Base-by-base conservation (phyloP, 2,888 invertebrate genomes). In the Tiliacea citrago region DNA sequence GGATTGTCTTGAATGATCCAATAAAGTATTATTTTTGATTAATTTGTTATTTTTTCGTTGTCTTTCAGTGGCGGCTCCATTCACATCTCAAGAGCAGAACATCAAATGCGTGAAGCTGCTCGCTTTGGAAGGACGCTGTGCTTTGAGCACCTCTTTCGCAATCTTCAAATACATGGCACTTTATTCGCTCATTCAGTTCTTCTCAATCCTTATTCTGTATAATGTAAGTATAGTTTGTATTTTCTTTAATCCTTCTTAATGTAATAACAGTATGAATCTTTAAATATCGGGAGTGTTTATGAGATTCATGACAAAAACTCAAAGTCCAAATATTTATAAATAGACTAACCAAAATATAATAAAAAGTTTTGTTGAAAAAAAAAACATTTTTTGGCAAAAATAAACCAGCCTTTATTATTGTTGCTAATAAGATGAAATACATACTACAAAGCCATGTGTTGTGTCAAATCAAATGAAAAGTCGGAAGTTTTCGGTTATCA, bases 111-210 rank as follows among this genome's bases (percentile, higher is more conserved):
- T 99, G 69, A 98, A 98, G 51, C 97, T 97, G 81, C 97, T 98
- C 10, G 98, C 98, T 82, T 96, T 98, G 80, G 98, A 99, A 95
- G 99, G 99, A 16, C 97, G 99, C 10, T 98, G 98, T 87, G 98
- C 99, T 1, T 95, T 99, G 82, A 98, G 98, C 80, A 99, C 99
- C 0, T 98, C 98, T 61, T 99, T 99, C 94, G 98, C 98, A 8
- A 98, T 98, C 74, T 98, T 99, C 95, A 99, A 99, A 92, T 99
- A 98, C 94, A 99, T 99, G 98, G 98, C 98, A 73, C 97, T 98
- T 85, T 99, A 99, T 94, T 98, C 98, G 75, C 96, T 99, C 57
- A 98, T 98, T 70, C 99, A 99, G 96, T 99, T 98, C 93, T 97
- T 98, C 88, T 98, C 98, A 10, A 98, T 98, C 24, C 97, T 98